Percentiles rank a stretch among this genome's conserved stretches.
phyloP scores from a whole-genome alignment of 1,140 invertebrate species.

The Danaus melanippus region DNA sequence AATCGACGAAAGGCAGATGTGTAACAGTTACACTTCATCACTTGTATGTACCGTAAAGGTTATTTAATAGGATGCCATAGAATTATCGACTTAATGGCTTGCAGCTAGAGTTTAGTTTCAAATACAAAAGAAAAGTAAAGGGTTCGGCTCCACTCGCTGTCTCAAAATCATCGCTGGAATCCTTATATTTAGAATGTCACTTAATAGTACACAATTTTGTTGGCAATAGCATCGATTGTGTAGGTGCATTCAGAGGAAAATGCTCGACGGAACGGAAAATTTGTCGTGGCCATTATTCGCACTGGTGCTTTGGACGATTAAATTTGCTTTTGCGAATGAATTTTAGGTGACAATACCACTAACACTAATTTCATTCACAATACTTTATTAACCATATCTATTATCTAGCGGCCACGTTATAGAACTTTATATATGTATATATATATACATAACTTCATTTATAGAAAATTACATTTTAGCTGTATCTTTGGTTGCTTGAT shows the following conservation, averaged over 20 bases:
- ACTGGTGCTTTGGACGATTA: constrained; percentile 63
- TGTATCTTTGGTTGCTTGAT: too few species aligned
- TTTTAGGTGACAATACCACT: constrained; percentile 32
- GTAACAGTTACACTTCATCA: constrained; percentile 51
- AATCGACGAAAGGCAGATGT: constrained; percentile 60
- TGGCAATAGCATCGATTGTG: constrained; percentile 61
- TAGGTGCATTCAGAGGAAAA: constrained; percentile 66
- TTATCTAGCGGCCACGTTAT: too few species aligned
- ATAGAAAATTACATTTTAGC: too few species aligned
- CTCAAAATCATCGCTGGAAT: constrained; percentile 38
- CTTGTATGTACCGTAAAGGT: constrained; percentile 23
- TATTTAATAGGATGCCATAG: constrained; percentile 8
- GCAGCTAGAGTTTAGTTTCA: constrained; percentile 11
- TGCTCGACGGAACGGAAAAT: constrained; percentile 66
- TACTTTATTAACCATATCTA: constrained; percentile 1
- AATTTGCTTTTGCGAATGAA: constrained; percentile 55
- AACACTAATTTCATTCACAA: constrained; percentile 23
- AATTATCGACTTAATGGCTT: constrained; percentile 12
- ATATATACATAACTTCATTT: too few species aligned
- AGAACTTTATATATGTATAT: too few species aligned
- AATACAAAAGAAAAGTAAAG: constrained; percentile 22
- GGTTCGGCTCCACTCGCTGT: constrained; percentile 35
- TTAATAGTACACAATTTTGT: constrained; percentile 68
- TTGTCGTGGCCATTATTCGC: constrained; percentile 64
- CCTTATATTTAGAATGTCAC: constrained; percentile 63